Evolutionary conservation across 1,140 invertebrate genomes (phyloP).

Genomic region (Listronotus oregonensis): DNA sequence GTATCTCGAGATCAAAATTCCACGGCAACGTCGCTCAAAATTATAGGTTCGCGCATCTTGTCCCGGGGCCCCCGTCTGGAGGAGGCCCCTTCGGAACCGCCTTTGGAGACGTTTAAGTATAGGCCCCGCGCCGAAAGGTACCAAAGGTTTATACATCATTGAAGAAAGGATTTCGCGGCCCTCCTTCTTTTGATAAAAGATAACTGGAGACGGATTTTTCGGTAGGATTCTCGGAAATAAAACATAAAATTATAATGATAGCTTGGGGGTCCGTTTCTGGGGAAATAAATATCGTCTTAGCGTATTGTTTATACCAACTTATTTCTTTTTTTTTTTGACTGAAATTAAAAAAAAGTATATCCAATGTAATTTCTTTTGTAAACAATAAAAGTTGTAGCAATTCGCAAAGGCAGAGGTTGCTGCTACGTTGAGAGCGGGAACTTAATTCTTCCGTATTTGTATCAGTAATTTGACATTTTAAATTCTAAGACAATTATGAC

Average conservation of each 20-base stretch:
- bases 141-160: slow-evolving; percentile 37
- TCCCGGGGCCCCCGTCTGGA: slow-evolving; percentile 38
- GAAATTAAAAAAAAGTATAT: too few relatives aligned
- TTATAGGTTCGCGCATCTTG: slow-evolving; percentile 17
- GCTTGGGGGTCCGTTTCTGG: slow-evolving; percentile 18
- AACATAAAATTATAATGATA: slow-evolving; percentile 26
- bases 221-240: slow-evolving; percentile 24
- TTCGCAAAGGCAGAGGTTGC: too few relatives aligned
- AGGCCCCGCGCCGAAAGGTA: slow-evolving; percentile 40
- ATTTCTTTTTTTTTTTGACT: too few relatives aligned
- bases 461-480: too few relatives aligned
- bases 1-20: not conserved
- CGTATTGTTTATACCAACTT: too few relatives aligned
- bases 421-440: too few relatives aligned
- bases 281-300: slow-evolving; percentile 14
- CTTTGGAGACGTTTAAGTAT: slow-evolving; percentile 50
- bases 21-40: slow-evolving; percentile 23
- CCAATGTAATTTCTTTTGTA: too few relatives aligned
- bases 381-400: too few relatives aligned
- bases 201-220: slow-evolving; percentile 22
- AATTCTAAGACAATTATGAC: too few relatives aligned
- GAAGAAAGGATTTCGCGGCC: slow-evolving; percentile 15
- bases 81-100: slow-evolving; percentile 43
- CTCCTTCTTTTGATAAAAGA: slow-evolving; percentile 26
- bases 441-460: too few relatives aligned